Conservation (phyloP, 2,888 invertebrate species). For the Rhyacophila evoluta region DNA sequence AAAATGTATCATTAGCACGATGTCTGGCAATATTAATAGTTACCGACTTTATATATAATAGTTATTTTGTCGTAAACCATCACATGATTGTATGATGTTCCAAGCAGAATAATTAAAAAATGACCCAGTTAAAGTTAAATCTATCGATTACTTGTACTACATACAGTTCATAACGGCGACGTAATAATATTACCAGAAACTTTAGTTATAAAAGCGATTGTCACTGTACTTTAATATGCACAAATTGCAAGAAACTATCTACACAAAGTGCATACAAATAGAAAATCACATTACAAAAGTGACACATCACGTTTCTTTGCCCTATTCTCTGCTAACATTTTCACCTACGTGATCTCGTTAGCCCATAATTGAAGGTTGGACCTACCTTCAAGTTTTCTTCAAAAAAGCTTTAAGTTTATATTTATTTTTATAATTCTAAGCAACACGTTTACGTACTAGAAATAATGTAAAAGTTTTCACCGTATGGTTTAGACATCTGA, state of each 20-base stretch:
- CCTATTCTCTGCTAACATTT: background rate
- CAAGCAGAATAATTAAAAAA: no score
- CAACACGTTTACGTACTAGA: background rate
- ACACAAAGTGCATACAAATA: background rate
- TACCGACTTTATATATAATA: background rate
- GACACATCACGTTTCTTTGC: background rate
- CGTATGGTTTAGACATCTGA: background rate
- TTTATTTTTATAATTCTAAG: background rate
- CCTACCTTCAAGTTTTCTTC: background rate
- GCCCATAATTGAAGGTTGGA: background rate
- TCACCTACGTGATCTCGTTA: constrained; percentile 15
- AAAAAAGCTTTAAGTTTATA: background rate
- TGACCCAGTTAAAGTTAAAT: no score
- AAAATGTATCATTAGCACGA: no score
- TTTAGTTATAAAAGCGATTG: background rate
- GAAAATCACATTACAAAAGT: constrained; percentile 2
- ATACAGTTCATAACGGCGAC: no score
- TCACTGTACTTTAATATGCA: background rate
- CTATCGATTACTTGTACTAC: no score
- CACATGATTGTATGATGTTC: no score
- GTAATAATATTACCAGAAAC: background rate
- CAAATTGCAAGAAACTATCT: background rate
- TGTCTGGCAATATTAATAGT: no score
- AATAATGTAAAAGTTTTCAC: background rate
- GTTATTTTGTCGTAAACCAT: background rate